phyloP scores from a whole-genome alignment of 1,140 invertebrate species.

The Eupeodes corollae region DNA sequence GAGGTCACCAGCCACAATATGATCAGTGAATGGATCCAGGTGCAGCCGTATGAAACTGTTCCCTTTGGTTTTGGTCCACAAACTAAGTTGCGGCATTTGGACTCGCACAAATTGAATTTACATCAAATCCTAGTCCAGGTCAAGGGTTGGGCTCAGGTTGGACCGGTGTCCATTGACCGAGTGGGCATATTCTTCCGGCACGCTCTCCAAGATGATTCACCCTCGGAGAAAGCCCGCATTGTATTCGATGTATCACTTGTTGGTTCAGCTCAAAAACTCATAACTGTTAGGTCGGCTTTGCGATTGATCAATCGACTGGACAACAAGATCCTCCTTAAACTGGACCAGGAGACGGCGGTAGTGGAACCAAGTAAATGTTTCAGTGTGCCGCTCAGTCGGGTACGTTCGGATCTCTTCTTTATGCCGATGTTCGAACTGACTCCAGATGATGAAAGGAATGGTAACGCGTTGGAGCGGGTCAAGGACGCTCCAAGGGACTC shows the following conservation, averaged over 20 bases:
- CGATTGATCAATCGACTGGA: slow-evolving; percentile 66
- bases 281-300: slow-evolving; percentile 88
- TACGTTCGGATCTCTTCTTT: slow-evolving; percentile 16
- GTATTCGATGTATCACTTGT: slow-evolving; percentile 83
- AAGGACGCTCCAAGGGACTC: too few relatives aligned
- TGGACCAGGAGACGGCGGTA: slow-evolving; percentile 39
- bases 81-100: slow-evolving; percentile 59
- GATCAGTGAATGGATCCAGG: slow-evolving; percentile 51
- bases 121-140: slow-evolving; percentile 82
- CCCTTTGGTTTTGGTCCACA: slow-evolving; percentile 76
- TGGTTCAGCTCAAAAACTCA: slow-evolving; percentile 84
- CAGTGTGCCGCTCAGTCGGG: slow-evolving; percentile 32
- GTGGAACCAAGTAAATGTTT: slow-evolving; percentile 21
- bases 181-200: slow-evolving; percentile 88
- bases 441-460: not conserved
- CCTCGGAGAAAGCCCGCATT: slow-evolving; percentile 51
- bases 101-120: slow-evolving; percentile 63
- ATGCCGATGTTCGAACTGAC: not conserved
- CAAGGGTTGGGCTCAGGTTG: slow-evolving; percentile 78
- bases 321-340: slow-evolving; percentile 57
- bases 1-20: slow-evolving; percentile 23
- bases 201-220: slow-evolving; percentile 45
- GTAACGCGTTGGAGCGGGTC: not conserved
- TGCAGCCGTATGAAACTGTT: slow-evolving; percentile 56
- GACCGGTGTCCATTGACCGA: slow-evolving; percentile 86